Evolutionary conservation across 1,140 invertebrate genomes (phyloP).

Genomic region (Oedothorax gibbosus): DNA sequence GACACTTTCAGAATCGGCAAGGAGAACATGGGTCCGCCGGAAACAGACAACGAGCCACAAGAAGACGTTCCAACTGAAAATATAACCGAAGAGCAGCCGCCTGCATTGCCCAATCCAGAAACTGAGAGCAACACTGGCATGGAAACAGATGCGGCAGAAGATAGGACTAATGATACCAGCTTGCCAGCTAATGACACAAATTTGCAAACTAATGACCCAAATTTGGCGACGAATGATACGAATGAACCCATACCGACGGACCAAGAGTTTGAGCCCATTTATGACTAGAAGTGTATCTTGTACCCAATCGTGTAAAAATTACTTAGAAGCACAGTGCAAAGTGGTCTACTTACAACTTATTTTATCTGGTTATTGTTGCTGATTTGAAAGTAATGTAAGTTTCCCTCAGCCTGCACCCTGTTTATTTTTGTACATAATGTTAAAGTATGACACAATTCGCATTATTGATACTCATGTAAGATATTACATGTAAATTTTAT

Average conservation of each 20-base stretch:
- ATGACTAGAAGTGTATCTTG: slow-evolving; percentile 54
- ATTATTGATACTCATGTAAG: too few species aligned
- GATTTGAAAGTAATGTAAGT: too few species aligned
- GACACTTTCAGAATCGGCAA: slow-evolving; percentile 64
- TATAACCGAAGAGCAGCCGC: neutral
- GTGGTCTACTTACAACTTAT: too few species aligned
- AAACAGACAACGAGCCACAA: neutral
- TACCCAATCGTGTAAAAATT: too few species aligned
- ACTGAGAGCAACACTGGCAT: neutral
- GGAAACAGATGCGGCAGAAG: neutral
- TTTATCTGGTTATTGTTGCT: too few species aligned
- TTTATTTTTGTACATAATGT: too few species aligned
- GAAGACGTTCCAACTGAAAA: neutral
- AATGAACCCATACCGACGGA: slow-evolving; percentile 49
- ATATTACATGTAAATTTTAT: too few species aligned
- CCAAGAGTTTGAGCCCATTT: slow-evolving; percentile 64
- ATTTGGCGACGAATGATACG: slow-evolving; percentile 16
- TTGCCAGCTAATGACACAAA: slow-evolving; percentile 41
- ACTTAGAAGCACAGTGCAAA: too few species aligned
- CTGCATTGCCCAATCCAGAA: neutral
- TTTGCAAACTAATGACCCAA: slow-evolving; percentile 60
- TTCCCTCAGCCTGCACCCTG: too few species aligned
- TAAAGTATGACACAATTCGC: too few species aligned
- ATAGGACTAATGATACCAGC: slow-evolving; percentile 62
- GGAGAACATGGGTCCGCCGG: slow-evolving; percentile 46